Evolutionary conservation across 2,888 invertebrate genomes (phyloP).

Genomic region (Brachyptera putata): DNA sequence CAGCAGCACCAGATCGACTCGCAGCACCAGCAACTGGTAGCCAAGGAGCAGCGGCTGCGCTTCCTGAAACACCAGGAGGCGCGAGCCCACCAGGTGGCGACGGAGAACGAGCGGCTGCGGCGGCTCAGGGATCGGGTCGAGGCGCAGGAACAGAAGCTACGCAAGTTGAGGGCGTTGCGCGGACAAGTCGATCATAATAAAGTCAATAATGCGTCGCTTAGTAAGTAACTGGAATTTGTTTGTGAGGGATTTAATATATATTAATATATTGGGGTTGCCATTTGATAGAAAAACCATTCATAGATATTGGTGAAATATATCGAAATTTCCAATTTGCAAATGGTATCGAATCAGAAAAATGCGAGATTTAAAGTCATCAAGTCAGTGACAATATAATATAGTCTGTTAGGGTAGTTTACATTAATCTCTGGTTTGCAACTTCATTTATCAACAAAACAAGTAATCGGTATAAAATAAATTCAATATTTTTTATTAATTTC

Average conservation of each 20-base stretch:
- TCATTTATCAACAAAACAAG: too few relatives aligned
- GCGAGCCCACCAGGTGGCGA: constrained; percentile 58
- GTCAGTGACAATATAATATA: too few relatives aligned
- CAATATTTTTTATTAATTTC: too few relatives aligned
- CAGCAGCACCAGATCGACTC: constrained; percentile 98
- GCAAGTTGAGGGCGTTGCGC: constrained; percentile 83
- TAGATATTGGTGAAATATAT: too few relatives aligned
- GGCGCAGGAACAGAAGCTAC: constrained; percentile 89
- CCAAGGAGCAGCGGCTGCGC: constrained; percentile 88
- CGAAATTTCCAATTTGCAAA: too few relatives aligned
- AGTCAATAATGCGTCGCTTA: constrained; percentile 84
- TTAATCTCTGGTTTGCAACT: too few relatives aligned
- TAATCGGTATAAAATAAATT: too few relatives aligned
- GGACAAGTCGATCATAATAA: constrained; percentile 93
- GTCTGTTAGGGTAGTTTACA: too few relatives aligned
- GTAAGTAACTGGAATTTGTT: constrained; percentile 58
- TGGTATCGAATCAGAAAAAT: too few relatives aligned
- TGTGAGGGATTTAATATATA: too few relatives aligned
- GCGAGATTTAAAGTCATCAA: too few relatives aligned
- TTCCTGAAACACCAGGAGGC: constrained; percentile 93
- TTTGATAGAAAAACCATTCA: not conserved
- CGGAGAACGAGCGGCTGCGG: constrained; percentile 83
- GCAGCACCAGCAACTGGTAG: constrained; percentile 86
- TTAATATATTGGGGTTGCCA: not conserved
- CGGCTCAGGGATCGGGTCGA: constrained; percentile 88